These are phyloP conservation scores for Rhodinocichla rosea DNA, from an alignment of 2,113 vertebrate species.

Conservation along the genomic window DNA sequence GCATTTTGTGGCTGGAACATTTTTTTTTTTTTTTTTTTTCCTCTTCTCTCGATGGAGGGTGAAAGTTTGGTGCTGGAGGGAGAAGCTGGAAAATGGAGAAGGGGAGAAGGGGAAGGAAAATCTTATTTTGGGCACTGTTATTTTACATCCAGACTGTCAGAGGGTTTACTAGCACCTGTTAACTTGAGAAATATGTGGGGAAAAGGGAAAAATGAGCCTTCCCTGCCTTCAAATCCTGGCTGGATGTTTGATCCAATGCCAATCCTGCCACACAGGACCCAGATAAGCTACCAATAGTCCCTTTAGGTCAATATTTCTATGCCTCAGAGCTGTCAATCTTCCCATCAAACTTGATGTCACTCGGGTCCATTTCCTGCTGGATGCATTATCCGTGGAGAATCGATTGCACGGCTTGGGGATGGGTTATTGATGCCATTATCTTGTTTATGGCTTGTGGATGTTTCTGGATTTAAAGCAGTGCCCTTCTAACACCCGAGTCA, in stretches of 20 bases:
- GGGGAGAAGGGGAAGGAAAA: rapidly evolving
- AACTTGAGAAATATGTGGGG: not conserved
- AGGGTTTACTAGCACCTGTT: not conserved
- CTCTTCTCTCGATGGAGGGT: rapidly evolving
- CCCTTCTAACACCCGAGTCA: not conserved
- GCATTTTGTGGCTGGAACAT: not conserved
- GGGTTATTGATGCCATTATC: conserved; percentile 25
- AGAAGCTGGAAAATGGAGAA: not conserved
- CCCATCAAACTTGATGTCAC: not conserved
- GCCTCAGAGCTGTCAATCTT: not conserved
- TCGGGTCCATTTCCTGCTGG: not conserved
- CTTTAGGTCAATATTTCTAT: not conserved
- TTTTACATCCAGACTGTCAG: not conserved
- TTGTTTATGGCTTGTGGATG: conserved; percentile 2
- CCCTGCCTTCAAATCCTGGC: not conserved
- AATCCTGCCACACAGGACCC: not conserved
- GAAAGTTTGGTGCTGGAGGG: not conserved
- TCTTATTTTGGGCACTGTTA: not conserved
- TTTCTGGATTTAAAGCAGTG: not conserved
- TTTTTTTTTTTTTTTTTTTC: not conserved
- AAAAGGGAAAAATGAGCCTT: not conserved
- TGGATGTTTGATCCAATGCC: not conserved
- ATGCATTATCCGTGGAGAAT: conserved; percentile 1
- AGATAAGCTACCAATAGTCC: not conserved
- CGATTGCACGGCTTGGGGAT: not conserved